Conservation (phyloP, 2,113 vertebrate genomes). For the Micromys minutus region DNA sequence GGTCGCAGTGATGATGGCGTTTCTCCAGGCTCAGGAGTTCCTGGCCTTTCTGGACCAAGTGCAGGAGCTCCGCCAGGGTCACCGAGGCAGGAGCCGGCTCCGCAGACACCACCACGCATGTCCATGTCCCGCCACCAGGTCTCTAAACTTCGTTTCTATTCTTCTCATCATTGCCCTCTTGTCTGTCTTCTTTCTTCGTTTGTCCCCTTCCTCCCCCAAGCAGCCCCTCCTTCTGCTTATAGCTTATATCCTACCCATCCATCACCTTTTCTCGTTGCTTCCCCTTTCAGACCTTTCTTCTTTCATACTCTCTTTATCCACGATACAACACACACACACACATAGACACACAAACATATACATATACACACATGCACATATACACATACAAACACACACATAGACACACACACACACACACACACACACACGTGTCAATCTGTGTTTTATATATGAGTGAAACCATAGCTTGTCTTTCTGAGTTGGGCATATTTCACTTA, state of each 20-base stretch:
- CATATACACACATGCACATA: not conserved
- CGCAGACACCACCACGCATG: accelerated
- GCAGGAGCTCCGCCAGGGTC: slow-evolving; percentile 71
- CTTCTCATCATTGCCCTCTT: no score
- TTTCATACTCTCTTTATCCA: no score
- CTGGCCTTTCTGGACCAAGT: slow-evolving; percentile 69
- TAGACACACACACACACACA: not conserved
- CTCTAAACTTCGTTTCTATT: no score
- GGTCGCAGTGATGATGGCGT: slow-evolving; percentile 33
- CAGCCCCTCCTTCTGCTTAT: no score
- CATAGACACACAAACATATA: not conserved
- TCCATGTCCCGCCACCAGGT: not conserved
- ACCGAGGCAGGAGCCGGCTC: not conserved
- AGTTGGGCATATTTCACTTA: not conserved
- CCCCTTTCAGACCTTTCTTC: not conserved
- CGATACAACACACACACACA: not conserved
- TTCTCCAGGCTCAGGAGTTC: slow-evolving; percentile 49
- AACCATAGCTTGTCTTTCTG: not conserved
- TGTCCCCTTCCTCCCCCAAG: no score
- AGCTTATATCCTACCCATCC: no score
- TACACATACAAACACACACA: not conserved
- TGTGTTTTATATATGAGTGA: not conserved
- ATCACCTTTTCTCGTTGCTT: not conserved
- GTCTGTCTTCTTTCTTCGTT: no score
- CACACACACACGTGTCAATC: not conserved